Evolutionary conservation across 2,888 invertebrate species (phyloP).

Genomic region (Coleophora deauratella): DNA sequence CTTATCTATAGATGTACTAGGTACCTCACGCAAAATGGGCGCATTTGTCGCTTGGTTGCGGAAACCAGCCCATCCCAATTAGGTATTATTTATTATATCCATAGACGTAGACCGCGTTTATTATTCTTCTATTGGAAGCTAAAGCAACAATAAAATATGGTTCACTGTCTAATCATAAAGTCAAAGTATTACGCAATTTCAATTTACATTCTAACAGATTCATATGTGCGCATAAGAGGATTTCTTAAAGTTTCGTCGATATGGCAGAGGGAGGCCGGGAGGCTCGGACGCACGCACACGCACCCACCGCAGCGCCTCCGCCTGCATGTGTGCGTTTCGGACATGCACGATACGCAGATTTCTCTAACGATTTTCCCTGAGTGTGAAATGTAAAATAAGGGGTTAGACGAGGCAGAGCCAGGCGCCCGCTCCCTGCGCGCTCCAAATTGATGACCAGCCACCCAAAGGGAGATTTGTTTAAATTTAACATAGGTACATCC

Average conservation of each 20-base stretch:
- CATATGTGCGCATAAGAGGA: slow-evolving; percentile 55
- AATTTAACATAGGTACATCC: slow-evolving; percentile 62
- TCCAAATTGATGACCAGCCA: slow-evolving; percentile 69
- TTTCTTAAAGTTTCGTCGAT: slow-evolving; percentile 72
- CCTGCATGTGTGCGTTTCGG: slow-evolving; percentile 64
- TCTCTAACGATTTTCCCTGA: slow-evolving; percentile 75
- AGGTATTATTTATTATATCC: too few species aligned
- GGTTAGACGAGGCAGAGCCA: slow-evolving; percentile 65
- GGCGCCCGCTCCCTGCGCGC: slow-evolving; percentile 35
- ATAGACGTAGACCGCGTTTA: too few species aligned
- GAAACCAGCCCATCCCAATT: too few species aligned
- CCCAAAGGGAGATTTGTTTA: slow-evolving; percentile 65
- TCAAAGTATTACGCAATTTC: slow-evolving; percentile 29
- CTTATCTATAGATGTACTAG: too few species aligned
- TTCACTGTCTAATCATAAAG: slow-evolving; percentile 23
- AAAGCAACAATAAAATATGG: too few species aligned
- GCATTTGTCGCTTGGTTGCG: too few species aligned
- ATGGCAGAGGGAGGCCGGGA: slow-evolving; percentile 46
- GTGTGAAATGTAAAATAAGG: slow-evolving; percentile 75
- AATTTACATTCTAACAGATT: slow-evolving; percentile 54
- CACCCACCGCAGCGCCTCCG: slow-evolving; percentile 14
- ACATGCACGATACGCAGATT: slow-evolving; percentile 73
- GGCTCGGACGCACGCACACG: slow-evolving; percentile 42
- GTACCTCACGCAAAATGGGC: too few species aligned
- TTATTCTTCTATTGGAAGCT: too few species aligned